phyloP scores from a whole-genome alignment of 2,797 vertebrate species.

The Simalia tracyae region DNA sequence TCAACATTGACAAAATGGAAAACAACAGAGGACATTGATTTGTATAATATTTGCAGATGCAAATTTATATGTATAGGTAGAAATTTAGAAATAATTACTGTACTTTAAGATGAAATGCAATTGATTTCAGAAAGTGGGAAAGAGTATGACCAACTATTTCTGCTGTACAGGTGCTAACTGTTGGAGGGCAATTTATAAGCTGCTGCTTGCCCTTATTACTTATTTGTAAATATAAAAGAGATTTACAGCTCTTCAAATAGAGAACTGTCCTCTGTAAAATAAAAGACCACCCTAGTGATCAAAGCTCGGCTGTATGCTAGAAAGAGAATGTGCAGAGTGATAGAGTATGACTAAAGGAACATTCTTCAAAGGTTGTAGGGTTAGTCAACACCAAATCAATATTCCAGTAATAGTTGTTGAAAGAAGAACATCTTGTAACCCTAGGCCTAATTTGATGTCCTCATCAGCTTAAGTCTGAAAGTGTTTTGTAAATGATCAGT shows the following conservation, averaged over 20 bases:
- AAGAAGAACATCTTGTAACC: too few species aligned
- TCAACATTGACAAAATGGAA: neutral
- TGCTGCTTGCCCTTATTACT: neutral
- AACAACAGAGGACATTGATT: neutral
- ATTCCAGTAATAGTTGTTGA: neutral
- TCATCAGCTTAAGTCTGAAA: too few species aligned
- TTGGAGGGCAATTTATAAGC: neutral
- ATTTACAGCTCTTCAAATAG: neutral
- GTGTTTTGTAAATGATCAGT: too few species aligned
- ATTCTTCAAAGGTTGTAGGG: neutral
- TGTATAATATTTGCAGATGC: too few species aligned
- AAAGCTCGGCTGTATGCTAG: neutral
- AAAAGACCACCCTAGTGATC: neutral
- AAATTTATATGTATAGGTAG: neutral
- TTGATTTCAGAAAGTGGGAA: neutral
- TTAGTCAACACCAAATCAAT: neutral
- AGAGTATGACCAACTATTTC: neutral
- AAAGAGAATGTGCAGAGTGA: neutral
- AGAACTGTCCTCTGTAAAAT: neutral
- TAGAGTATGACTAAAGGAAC: neutral
- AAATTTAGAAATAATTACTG: neutral
- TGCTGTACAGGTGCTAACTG: neutral
- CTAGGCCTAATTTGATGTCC: too few species aligned
- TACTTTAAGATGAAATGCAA: neutral
- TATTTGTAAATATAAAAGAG: neutral